These are phyloP conservation scores for Amblyornis subalaris DNA, from an alignment of 2,113 vertebrate species.

Conservation along the genomic window DNA sequence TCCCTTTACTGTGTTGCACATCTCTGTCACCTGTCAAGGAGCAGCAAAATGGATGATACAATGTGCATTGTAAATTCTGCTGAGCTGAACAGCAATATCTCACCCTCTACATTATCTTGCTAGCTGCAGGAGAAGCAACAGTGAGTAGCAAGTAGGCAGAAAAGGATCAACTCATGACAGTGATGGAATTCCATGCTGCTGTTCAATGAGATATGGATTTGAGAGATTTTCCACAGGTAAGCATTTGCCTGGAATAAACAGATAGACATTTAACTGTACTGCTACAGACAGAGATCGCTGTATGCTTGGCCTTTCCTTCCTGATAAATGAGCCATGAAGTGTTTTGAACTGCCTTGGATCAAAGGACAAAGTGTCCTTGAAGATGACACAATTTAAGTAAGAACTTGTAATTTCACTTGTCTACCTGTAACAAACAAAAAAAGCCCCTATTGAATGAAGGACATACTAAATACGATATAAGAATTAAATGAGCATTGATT, in stretches of 20 bases:
- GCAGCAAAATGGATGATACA: not conserved
- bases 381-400: not conserved
- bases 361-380: not conserved
- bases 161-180: not conserved
- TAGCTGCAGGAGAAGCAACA: not conserved
- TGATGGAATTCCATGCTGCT: not conserved
- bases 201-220: not conserved
- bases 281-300: not conserved
- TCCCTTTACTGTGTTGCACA: not conserved
- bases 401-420: not conserved
- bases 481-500: not conserved
- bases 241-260: not conserved
- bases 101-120: not conserved
- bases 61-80: conserved; percentile 2
- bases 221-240: not conserved
- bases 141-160: not conserved
- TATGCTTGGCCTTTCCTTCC: not conserved
- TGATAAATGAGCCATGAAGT: not conserved
- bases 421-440: not conserved
- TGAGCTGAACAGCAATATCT: not conserved
- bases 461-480: not conserved
- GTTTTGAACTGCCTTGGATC: not conserved
- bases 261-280: not conserved
- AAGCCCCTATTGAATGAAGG: not conserved
- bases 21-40: not conserved